Conservation (phyloP, 2,113 vertebrate genomes). For the Ancistrus triradiatus region DNA sequence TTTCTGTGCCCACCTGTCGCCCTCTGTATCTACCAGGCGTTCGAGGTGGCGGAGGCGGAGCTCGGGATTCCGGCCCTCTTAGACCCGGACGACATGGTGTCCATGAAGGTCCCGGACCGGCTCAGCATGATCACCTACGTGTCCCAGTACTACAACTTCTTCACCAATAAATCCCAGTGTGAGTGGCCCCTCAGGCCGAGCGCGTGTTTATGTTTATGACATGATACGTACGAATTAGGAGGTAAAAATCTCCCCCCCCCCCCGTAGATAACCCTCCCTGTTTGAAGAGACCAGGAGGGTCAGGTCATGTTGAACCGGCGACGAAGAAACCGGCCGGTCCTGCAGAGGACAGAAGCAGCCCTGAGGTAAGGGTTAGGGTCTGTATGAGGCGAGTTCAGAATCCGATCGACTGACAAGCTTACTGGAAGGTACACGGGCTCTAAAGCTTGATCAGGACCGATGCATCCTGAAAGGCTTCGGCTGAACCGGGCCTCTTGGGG, state of each 20-base stretch:
- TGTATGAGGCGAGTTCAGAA: constrained; percentile 21
- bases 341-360: constrained; percentile 50
- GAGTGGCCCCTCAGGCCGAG: background rate
- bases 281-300: constrained; percentile 68
- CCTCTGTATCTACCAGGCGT: too few relatives aligned
- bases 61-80: constrained; percentile 92
- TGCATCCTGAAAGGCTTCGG: constrained; percentile 9
- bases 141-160: constrained; percentile 96
- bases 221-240: background rate
- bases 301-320: constrained; percentile 56
- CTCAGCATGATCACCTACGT: constrained; percentile 96
- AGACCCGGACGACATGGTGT: constrained; percentile 95
- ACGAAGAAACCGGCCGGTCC: constrained; percentile 57
- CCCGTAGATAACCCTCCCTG: constrained; percentile 67
- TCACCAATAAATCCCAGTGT: constrained; percentile 74
- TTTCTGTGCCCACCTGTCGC: too few relatives aligned
- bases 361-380: constrained; percentile 57
- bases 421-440: too few relatives aligned
- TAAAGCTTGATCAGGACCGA: constrained; percentile 1
- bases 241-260: constrained; percentile 21
- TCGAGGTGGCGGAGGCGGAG: constrained; percentile 88
- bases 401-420: too few relatives aligned
- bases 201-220: background rate
- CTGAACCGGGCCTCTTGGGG: too few relatives aligned
- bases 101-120: constrained; percentile 91